Conservation (phyloP, 1,140 invertebrate genomes). For the Phenacoccus solenopsis region DNA sequence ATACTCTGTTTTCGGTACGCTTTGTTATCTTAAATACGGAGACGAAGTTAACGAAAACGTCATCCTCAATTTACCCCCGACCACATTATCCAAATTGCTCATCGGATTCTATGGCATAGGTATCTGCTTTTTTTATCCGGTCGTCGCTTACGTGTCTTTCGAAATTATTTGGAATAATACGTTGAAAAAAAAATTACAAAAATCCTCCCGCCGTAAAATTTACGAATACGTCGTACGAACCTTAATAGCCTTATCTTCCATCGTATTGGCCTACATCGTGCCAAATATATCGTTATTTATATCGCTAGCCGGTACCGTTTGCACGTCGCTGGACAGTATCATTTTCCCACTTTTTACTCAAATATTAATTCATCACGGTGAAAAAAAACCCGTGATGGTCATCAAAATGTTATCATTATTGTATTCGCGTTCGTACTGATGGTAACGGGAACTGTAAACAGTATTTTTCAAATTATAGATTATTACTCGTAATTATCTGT, state of each 20-base stretch:
- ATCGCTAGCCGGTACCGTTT: neutral
- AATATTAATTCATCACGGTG: neutral
- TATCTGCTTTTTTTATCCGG: slow-evolving; percentile 32
- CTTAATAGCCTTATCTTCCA: neutral
- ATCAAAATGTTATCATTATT: neutral
- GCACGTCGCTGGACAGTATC: neutral
- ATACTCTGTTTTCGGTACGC: slow-evolving; percentile 39
- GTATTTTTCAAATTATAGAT: neutral
- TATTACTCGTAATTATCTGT: neutral
- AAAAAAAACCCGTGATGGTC: neutral
- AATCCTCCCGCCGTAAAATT: neutral
- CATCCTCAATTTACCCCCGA: slow-evolving; percentile 32
- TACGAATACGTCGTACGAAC: slow-evolving; percentile 19
- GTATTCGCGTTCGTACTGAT: neutral
- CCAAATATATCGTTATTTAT: neutral
- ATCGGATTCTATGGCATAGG: neutral
- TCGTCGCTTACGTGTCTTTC: slow-evolving; percentile 51
- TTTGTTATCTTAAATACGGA: slow-evolving; percentile 41
- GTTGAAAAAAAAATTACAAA: neutral
- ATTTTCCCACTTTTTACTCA: neutral
- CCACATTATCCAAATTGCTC: neutral
- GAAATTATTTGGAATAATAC: slow-evolving; percentile 39
- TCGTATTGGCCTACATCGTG: neutral
- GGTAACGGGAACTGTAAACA: neutral
- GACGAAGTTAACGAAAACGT: slow-evolving; percentile 31